Percentiles rank a stretch among this genome's conserved stretches.
Evolutionary conservation across 2,113 vertebrate species (phyloP).

Genomic region (Leptobrachium ailaonicum): DNA sequence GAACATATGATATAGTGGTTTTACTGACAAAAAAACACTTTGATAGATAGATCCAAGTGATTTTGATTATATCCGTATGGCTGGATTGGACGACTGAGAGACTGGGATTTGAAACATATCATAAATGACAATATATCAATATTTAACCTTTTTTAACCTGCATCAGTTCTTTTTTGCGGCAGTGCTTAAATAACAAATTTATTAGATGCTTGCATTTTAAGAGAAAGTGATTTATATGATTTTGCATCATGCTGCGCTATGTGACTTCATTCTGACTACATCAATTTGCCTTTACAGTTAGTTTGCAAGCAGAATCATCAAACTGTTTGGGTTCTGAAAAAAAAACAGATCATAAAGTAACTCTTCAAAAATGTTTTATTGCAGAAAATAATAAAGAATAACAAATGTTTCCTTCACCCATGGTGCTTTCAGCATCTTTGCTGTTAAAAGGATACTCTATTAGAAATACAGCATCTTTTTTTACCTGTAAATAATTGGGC

Average conservation of each 20-base stretch:
- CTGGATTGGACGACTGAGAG: not conserved
- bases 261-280: slow-evolving; percentile 2
- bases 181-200: not conserved
- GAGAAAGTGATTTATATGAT: not conserved
- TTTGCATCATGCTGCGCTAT: not conserved
- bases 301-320: too few species aligned
- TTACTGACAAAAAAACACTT: not conserved
- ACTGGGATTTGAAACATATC: not conserved
- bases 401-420: too few species aligned
- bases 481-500: too few species aligned
- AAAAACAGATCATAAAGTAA: too few species aligned
- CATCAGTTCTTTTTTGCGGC: not conserved
- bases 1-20: too few species aligned
- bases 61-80: slow-evolving; percentile 11
- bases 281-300: not conserved
- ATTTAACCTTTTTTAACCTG: slow-evolving; percentile 1
- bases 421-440: too few species aligned
- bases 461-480: too few species aligned
- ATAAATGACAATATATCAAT: slow-evolving; percentile 17
- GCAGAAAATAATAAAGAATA: too few species aligned
- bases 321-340: too few species aligned
- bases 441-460: too few species aligned
- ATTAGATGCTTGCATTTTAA: not conserved
- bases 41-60: slow-evolving; percentile 4
- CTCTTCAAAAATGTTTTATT: too few species aligned